These are phyloP conservation scores for Eurois occulta DNA, from an alignment of 2,888 invertebrate genomes.

Conservation along the genomic window DNA sequence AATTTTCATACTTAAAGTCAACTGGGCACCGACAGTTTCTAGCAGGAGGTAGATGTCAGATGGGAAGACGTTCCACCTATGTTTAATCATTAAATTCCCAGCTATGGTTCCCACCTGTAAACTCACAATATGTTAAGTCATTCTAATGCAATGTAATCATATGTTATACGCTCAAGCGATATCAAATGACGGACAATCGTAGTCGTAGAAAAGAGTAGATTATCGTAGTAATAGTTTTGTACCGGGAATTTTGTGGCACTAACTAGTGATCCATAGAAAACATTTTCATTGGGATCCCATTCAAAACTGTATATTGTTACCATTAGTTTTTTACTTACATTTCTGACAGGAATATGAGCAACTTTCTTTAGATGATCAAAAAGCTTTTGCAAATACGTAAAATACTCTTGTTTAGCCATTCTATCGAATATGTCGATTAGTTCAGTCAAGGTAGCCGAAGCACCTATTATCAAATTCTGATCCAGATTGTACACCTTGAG, in stretches of 20 bases:
- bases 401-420: not conserved
- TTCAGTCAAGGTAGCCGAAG: not conserved
- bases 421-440: not conserved
- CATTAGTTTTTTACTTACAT: not conserved
- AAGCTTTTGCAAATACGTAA: conserved; percentile 1
- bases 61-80: not conserved
- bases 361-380: conserved; percentile 1
- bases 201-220: not conserved
- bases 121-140: not conserved
- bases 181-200: not conserved
- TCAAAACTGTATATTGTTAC: not conserved
- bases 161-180: not conserved
- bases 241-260: not conserved
- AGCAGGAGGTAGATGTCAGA: not conserved
- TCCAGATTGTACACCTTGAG: not conserved
- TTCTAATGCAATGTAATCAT: too few species aligned
- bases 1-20: not conserved
- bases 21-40: conserved; percentile 1
- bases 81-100: conserved; percentile 3
- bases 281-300: not conserved
- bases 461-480: not conserved
- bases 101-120: not conserved
- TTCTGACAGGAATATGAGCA: not conserved
- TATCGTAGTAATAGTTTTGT: not conserved
- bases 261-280: not conserved